A percentile compares a stretch with the other conserved stretches of the same genome.
These are phyloP conservation scores for Agriopis aurantiaria DNA, from an alignment of 2,888 invertebrate species.

Conservation along the genomic window DNA sequence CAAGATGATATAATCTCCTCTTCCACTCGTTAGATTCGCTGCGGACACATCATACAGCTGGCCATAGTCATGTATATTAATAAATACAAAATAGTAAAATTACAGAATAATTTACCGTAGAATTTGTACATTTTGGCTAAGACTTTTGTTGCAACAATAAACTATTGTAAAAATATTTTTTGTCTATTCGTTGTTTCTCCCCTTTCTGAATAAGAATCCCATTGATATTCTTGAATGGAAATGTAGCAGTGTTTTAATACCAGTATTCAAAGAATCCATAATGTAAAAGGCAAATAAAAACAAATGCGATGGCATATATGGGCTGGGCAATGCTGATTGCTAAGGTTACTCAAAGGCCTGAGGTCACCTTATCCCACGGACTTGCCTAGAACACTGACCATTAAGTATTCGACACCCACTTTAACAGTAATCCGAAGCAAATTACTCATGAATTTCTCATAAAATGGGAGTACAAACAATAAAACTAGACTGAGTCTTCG, in stretches of 20 bases:
- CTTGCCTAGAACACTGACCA: slow-evolving; percentile 23
- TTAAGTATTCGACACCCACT: slow-evolving; percentile 54
- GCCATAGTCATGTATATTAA: too few species aligned
- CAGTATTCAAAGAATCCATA: slow-evolving; percentile 3
- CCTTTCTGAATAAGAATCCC: not conserved
- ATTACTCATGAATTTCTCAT: slow-evolving; percentile 65
- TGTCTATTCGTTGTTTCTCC: not conserved
- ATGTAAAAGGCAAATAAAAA: slow-evolving; percentile 10
- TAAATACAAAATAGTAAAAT: too few species aligned
- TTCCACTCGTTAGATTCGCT: too few species aligned
- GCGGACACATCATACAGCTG: too few species aligned
- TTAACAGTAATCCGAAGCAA: slow-evolving; percentile 49
- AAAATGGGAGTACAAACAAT: slow-evolving; percentile 73
- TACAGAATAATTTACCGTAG: too few species aligned
- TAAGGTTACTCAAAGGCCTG: not conserved
- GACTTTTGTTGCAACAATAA: not conserved
- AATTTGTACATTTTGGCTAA: too few species aligned
- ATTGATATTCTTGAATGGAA: slow-evolving; percentile 5
- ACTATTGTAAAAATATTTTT: not conserved
- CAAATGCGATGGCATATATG: not conserved
- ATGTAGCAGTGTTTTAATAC: not conserved
- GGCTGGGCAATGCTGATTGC: slow-evolving; percentile 2
- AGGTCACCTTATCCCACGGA: slow-evolving; percentile 1
- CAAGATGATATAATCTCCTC: too few species aligned
- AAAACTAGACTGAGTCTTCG: slow-evolving; percentile 71